These are phyloP conservation scores for Lepidocolaptes lacrymiger DNA, from an alignment of 2,797 vertebrate genomes.

Conservation along the genomic window DNA sequence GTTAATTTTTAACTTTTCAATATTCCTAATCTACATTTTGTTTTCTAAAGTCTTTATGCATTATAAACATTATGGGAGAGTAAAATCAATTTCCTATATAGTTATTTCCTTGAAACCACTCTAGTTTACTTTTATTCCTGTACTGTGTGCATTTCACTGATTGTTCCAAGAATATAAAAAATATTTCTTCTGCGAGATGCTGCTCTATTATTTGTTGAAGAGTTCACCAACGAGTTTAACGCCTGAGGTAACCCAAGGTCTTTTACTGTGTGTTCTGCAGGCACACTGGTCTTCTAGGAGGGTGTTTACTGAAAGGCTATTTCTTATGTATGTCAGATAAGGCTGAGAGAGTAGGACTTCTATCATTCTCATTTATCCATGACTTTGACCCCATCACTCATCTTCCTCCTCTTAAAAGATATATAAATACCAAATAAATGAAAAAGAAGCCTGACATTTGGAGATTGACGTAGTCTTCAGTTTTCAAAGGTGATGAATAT, in stretches of 20 bases:
- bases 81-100: background rate
- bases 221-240: background rate
- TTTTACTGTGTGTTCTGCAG: background rate
- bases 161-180: background rate
- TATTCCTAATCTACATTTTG: background rate
- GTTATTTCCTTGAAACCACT: background rate
- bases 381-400: background rate
- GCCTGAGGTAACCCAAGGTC: background rate
- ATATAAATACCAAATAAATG: background rate
- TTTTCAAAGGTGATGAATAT: background rate
- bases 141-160: background rate
- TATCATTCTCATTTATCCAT: background rate
- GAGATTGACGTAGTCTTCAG: background rate
- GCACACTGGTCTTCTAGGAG: background rate
- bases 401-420: background rate
- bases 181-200: background rate
- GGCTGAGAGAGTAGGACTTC: background rate
- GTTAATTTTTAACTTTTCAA: background rate
- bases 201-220: background rate
- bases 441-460: background rate
- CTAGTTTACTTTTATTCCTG: background rate
- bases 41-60: background rate
- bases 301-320: background rate
- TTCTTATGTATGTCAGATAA: background rate
- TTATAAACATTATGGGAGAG: background rate